Evolutionary conservation across 2,888 invertebrate genomes (phyloP).

Genomic region (Spatulosminthurus flaviceps): DNA sequence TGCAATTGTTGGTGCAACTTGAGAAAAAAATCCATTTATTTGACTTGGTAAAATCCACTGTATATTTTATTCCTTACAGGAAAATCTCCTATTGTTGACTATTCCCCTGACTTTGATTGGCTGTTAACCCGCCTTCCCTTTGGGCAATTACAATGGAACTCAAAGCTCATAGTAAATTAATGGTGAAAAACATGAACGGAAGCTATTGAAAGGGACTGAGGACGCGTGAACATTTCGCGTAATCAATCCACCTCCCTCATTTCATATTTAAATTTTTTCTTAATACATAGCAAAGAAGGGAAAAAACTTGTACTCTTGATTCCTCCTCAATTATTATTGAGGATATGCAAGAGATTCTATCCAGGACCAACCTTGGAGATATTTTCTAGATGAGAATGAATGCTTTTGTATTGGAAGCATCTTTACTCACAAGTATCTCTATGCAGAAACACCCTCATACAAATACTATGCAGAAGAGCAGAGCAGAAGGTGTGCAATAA

Average conservation of each 20-base stretch:
- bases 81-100: not conserved
- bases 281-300: too few species aligned
- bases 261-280: slow-evolving; percentile 23
- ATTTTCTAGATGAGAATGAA: not conserved
- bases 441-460: not conserved
- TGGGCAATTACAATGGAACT: slow-evolving; percentile 18
- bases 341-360: too few species aligned
- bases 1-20: not conserved
- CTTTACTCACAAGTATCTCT: too few species aligned
- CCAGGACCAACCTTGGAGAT: not conserved
- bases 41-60: not conserved
- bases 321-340: not conserved
- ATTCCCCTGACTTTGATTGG: slow-evolving; percentile 18
- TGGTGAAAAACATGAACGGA: not conserved
- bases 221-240: slow-evolving; percentile 27
- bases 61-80: not conserved
- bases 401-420: too few species aligned
- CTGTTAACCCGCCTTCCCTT: slow-evolving; percentile 29
- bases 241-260: slow-evolving; percentile 26
- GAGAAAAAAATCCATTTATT: not conserved
- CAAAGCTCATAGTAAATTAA: slow-evolving; percentile 4
- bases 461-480: not conserved
- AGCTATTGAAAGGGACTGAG: slow-evolving; percentile 18
- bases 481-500: not conserved
- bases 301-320: not conserved